Conservation (phyloP, 2,113 vertebrate genomes). For the Hemicordylus capensis region DNA sequence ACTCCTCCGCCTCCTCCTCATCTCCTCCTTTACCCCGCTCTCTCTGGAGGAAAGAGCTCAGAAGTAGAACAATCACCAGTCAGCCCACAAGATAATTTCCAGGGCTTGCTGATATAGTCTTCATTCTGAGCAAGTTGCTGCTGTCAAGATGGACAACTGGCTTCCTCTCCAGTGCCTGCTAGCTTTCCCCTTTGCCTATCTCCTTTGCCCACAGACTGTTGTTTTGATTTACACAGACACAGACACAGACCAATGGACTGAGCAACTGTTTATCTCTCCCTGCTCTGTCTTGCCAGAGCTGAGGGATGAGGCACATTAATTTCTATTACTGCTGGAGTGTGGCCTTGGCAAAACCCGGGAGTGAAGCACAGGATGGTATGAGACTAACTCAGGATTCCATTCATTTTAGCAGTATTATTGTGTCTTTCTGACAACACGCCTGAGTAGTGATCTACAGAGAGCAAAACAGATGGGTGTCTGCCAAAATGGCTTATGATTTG, state of each 20-base stretch:
- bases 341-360: not conserved
- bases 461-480: not conserved
- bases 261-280: not conserved
- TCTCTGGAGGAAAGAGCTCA: too few relatives aligned
- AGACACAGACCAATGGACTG: not conserved
- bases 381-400: too few relatives aligned
- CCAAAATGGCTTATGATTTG: not conserved
- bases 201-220: not conserved
- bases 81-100: too few relatives aligned
- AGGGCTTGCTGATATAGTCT: too few relatives aligned
- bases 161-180: too few relatives aligned
- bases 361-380: not conserved
- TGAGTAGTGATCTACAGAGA: not conserved
- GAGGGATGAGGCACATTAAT: too few relatives aligned
- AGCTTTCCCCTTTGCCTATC: not conserved
- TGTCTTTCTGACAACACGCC: not conserved
- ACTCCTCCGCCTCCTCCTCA: too few relatives aligned
- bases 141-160: too few relatives aligned
- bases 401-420: not conserved
- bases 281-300: too few relatives aligned
- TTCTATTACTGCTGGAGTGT: not conserved
- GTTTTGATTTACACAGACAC: not conserved
- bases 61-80: too few relatives aligned
- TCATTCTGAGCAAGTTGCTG: too few relatives aligned
- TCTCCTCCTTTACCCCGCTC: too few relatives aligned